Evolutionary conservation across 2,113 vertebrate species (phyloP), one percentile per base, ranked within the genome.

Genomic region (Speoplatyrhinus poulsoni): DNA sequence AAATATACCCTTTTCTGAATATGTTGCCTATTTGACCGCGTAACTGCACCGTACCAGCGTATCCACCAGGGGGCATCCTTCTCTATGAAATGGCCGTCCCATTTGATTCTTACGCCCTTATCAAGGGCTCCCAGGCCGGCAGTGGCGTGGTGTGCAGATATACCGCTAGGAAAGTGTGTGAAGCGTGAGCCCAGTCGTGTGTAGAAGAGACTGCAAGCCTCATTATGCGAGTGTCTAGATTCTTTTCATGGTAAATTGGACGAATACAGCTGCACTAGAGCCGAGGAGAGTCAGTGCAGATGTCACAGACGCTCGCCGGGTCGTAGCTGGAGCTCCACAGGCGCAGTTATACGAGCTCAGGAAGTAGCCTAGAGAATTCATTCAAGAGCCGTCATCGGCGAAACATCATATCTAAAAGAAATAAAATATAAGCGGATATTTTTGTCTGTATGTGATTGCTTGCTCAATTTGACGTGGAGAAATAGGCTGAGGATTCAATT

Each of bases 171-270:
- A 81, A 50, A 77, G 70, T 76, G 79, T 73, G 80, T 70, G 72
- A 82, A 75, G 70, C 73, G 61, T 60, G 6, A 79, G 72, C 72
- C 67, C 66, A n/a, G 69, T 64, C 66, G 47, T 65, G 77, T 65
- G 73, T 85, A 12, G 62, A 70, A 60, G 68, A 65, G 61, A 69
- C 67, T 47, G 64, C n/a, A 67, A 81, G 75, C 84, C 70, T 82
- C 62, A 70, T 84, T 76, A 78, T 81, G 72, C 72, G 72, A 78
- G 73, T 64, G 85, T 78, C 87, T 75, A 78, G 73, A 69, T 72
- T 73, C 79, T 65, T 76, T 86, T 90, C 82, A 86, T 85, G 86
- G 77, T 84, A 70, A 83, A 87, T 87, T 84, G 82, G 85, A 85
- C 81, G 85, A 87, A 80, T 79, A 78, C 78, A 26, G 72, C 72